These are phyloP conservation scores for Vesta saturnalis DNA, from an alignment of 2,888 invertebrate species.

Conservation along the genomic window DNA sequence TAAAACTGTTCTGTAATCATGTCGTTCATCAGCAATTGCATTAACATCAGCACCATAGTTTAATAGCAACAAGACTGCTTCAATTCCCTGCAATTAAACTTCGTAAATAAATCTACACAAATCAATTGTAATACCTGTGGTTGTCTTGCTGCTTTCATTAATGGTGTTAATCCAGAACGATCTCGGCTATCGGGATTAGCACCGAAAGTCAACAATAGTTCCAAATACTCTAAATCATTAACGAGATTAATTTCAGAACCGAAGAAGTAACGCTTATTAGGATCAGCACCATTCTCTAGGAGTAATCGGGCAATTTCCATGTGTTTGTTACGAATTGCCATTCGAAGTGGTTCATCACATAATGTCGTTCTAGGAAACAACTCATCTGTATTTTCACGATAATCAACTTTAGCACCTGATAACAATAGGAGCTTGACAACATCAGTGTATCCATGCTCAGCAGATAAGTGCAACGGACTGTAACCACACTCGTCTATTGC, in stretches of 20 bases:
- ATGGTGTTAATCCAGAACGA: slow-evolving; percentile 85
- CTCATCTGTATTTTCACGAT: slow-evolving; percentile 76
- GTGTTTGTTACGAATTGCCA: slow-evolving; percentile 89
- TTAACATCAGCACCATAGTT: slow-evolving; percentile 88
- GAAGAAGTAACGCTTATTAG: slow-evolving; percentile 90
- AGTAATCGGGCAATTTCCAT: slow-evolving; percentile 77
- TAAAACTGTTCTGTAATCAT: slow-evolving; percentile 84
- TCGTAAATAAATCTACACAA: neutral
- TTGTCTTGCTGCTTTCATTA: slow-evolving; percentile 90
- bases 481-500: slow-evolving; percentile 91
- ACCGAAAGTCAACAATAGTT: slow-evolving; percentile 83
- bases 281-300: slow-evolving; percentile 86
- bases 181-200: slow-evolving; percentile 90
- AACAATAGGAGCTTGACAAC: slow-evolving; percentile 77
- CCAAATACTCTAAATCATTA: slow-evolving; percentile 82
- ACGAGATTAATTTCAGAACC: slow-evolving; percentile 91
- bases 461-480: slow-evolving; percentile 89
- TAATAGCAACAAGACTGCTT: slow-evolving; percentile 78
- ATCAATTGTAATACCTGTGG: slow-evolving; percentile 66
- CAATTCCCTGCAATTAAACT: slow-evolving; percentile 69
- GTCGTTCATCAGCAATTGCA: slow-evolving; percentile 84
- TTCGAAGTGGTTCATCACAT: slow-evolving; percentile 87
- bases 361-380: slow-evolving; percentile 77
- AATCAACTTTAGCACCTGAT: slow-evolving; percentile 83
- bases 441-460: slow-evolving; percentile 82